Evolutionary conservation across 2,797 vertebrate genomes (phyloP), one percentile per base, ranked within the genome.

Genomic region (Pyrocephalus nanus): DNA sequence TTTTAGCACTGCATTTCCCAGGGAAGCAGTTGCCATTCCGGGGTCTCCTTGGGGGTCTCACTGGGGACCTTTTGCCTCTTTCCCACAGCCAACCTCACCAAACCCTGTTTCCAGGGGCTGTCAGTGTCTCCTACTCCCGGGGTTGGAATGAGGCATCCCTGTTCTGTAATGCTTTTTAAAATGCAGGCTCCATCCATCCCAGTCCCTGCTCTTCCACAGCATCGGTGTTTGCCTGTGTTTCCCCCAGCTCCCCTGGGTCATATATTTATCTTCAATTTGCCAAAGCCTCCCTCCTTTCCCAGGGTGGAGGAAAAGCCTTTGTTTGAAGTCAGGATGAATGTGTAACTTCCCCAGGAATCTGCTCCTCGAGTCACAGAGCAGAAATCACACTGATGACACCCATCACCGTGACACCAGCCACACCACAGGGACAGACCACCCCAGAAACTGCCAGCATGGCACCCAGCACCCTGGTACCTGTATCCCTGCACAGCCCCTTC

Each of bases 261-360:
- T 71, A 3, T 86, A 78, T 95, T 95, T 94, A 90, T 84, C 67
- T 93, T 71, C 77, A 82, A 53, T 92, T 92, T 89, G 77, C 77
- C 80, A 90, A 92, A 91, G 69, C 60, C 66, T 92, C 79, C 76
- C 65, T 86, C 42, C 75, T 86, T 90, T 86, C 83, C 92, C 38
- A 54, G 65, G 27, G 80, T 70, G 34, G 29, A 86, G 32, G 51
- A 91, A 66, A 93, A 96, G 73, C 55, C 70, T 88, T 95, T 92
- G 34, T 76, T 91, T 20, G 3, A 80, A 86, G 51, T 70, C 60
- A 55, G 54, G 88, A 77, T 64, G 45, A 77, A 77, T 95, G 69
- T 88, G n/a, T 93, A 71, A 86, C 76, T 75, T 92, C 77, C 40
- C 73, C 12, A 4, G 70, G 54, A 94, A 55, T 55, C 62, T 30